Evolutionary conservation across 2,797 vertebrate genomes (phyloP).

Genomic region (Semotilus atromaculatus): DNA sequence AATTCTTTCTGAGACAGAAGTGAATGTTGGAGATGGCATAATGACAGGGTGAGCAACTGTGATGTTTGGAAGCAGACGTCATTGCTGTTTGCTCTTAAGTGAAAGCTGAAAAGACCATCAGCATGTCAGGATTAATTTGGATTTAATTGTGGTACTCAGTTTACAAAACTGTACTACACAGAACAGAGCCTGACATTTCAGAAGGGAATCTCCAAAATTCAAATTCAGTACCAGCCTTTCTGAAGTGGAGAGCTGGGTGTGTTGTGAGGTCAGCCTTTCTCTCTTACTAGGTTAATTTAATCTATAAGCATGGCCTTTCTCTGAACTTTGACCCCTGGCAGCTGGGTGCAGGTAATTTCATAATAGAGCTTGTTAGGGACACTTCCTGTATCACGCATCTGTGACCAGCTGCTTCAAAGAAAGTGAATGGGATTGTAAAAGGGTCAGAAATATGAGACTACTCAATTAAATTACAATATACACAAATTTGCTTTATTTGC

Average conservation of each 20-base stretch:
- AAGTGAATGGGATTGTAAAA: conserved; percentile 72
- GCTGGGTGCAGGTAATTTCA: conserved; percentile 78
- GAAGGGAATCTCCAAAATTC: not conserved
- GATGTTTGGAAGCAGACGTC: conserved; percentile 16
- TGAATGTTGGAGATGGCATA: not conserved
- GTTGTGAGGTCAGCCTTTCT: conserved; percentile 43
- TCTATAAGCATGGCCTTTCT: conserved; percentile 70
- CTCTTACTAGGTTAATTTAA: conserved; percentile 76
- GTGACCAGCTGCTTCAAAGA: conserved; percentile 59
- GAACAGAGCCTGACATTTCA: not conserved
- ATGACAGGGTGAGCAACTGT: conserved; percentile 10
- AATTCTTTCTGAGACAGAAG: not conserved
- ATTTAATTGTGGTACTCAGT: conserved; percentile 8
- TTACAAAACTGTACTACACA: not conserved
- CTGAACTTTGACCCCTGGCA: conserved; percentile 71
- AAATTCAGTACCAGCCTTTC: conserved; percentile 2
- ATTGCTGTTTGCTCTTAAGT: conserved; percentile 6
- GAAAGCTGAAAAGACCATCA: not conserved
- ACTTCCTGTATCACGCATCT: conserved; percentile 69
- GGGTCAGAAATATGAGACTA: conserved; percentile 52
- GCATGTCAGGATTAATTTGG: not conserved
- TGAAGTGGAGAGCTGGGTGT: not conserved
- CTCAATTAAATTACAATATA: conserved; percentile 30
- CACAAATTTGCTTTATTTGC: conserved; percentile 25
- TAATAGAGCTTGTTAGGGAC: conserved; percentile 77